These are phyloP conservation scores for Galaxea fascicularis DNA, from an alignment of 92 coral and sea anemone genomes.

Conservation along the genomic window DNA sequence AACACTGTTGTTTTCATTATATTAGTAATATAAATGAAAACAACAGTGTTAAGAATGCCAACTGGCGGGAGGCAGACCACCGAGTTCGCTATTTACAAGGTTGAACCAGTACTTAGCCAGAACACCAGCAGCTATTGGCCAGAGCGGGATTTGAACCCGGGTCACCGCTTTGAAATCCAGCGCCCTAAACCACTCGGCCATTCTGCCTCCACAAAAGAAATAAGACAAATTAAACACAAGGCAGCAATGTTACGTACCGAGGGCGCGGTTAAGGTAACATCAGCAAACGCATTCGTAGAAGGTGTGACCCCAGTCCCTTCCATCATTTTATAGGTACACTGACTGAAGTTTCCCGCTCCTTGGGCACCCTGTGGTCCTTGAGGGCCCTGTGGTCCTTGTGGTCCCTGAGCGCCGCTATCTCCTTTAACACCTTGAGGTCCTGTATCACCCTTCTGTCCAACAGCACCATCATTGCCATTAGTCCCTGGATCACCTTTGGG, in stretches of 20 bases:
- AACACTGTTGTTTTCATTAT: too few relatives aligned
- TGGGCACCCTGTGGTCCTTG: conserved; percentile 37
- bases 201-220: not conserved
- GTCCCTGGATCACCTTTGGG: not conserved
- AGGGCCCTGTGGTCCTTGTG: conserved; percentile 1
- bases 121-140: not conserved
- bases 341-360: conserved; percentile 56
- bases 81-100: too few relatives aligned
- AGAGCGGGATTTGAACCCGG: not conserved
- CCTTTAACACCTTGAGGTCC: conserved; percentile 37
- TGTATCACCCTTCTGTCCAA: conserved; percentile 7
- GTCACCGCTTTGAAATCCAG: too few relatives aligned
- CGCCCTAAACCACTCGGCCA: too few relatives aligned
- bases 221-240: not conserved
- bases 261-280: not conserved
- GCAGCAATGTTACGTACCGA: not conserved
- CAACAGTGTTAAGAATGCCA: too few relatives aligned
- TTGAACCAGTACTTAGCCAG: not conserved
- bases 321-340: not conserved
- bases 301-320: not conserved
- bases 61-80: too few relatives aligned
- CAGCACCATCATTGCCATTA: not conserved
- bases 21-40: too few relatives aligned
- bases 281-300: not conserved
- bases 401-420: not conserved